Conservation (phyloP, 1,140 invertebrate species). For the Orussus abietinus region DNA sequence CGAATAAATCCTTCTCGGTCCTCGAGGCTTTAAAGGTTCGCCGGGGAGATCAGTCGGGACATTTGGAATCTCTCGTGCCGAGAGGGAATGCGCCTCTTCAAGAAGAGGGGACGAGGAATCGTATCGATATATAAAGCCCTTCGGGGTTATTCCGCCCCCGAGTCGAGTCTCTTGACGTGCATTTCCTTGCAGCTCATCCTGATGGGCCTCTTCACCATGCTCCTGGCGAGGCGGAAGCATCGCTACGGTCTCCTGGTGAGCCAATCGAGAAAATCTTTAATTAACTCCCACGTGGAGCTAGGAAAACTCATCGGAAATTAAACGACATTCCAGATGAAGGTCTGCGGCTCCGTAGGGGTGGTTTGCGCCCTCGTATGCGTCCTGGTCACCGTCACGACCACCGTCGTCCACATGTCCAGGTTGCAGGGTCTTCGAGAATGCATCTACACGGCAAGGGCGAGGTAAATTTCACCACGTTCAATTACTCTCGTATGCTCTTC, state of each 20-base stretch:
- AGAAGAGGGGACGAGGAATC: too few relatives aligned
- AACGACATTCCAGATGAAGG: slow-evolving; percentile 68
- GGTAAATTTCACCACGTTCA: slow-evolving; percentile 25
- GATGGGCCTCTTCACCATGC: slow-evolving; percentile 80
- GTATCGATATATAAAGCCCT: too few relatives aligned
- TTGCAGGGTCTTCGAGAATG: slow-evolving; percentile 82
- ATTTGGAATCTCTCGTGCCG: too few relatives aligned
- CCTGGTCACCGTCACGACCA: slow-evolving; percentile 85
- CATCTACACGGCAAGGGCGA: slow-evolving; percentile 65
- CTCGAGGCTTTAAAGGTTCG: too few relatives aligned
- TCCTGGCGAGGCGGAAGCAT: slow-evolving; percentile 76
- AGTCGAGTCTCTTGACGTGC: too few relatives aligned
- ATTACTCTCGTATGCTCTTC: not conserved
- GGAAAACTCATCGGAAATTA: not conserved
- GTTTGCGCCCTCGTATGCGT: slow-evolving; percentile 81
- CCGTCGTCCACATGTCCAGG: slow-evolving; percentile 89
- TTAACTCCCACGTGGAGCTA: not conserved
- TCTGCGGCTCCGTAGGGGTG: slow-evolving; percentile 78
- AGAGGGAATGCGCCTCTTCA: too few relatives aligned
- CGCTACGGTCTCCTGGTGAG: slow-evolving; percentile 82
- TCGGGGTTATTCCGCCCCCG: too few relatives aligned
- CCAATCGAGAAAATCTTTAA: slow-evolving; percentile 14
- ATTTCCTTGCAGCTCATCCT: slow-evolving; percentile 66
- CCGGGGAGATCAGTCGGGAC: too few relatives aligned
- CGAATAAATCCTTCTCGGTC: too few relatives aligned